A percentile compares a stretch with the other conserved stretches of the same genome.
Conservation (phyloP, 2,113 vertebrate genomes). For the Speoplatyrhinus poulsoni region DNA sequence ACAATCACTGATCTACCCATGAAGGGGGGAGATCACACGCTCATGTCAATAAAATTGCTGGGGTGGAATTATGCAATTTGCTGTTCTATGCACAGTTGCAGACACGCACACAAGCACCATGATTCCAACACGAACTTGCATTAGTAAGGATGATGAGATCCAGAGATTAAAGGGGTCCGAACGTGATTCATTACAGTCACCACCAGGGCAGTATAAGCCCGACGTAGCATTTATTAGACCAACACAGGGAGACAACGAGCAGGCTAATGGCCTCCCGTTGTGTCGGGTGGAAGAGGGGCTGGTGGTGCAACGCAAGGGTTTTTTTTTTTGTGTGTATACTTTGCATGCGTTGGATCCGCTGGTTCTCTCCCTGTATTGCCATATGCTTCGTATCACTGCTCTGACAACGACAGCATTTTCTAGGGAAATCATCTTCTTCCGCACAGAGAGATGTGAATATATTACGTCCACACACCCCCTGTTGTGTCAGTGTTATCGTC, state of each 20-base stretch:
- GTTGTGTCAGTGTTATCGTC: neutral
- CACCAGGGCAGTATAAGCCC: slow-evolving; percentile 64
- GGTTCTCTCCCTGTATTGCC: slow-evolving; percentile 59
- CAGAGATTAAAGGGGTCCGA: slow-evolving; percentile 64
- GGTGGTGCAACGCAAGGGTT: slow-evolving; percentile 12
- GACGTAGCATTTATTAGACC: slow-evolving; percentile 57
- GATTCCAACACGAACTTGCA: slow-evolving; percentile 56
- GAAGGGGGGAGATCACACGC: slow-evolving; percentile 12
- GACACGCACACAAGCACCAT: slow-evolving; percentile 23
- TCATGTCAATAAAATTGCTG: slow-evolving; percentile 21
- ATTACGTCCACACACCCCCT: neutral
- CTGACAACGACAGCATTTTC: slow-evolving; percentile 16
- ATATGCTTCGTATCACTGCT: slow-evolving; percentile 58
- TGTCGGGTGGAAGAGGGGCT: neutral
- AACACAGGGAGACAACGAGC: slow-evolving; percentile 51
- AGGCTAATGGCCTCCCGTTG: slow-evolving; percentile 55
- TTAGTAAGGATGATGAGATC: slow-evolving; percentile 57
- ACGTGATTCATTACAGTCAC: slow-evolving; percentile 73
- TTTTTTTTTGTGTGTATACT: slow-evolving; percentile 7
- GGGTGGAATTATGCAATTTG: slow-evolving; percentile 27
- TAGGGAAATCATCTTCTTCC: slow-evolving; percentile 1
- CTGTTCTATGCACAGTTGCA: slow-evolving; percentile 53
- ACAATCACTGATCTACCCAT: slow-evolving; percentile 19
- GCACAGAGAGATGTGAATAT: neutral
- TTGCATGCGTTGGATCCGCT: slow-evolving; percentile 36